Conservation (phyloP, 2,797 vertebrate species). For the Channa striata region DNA sequence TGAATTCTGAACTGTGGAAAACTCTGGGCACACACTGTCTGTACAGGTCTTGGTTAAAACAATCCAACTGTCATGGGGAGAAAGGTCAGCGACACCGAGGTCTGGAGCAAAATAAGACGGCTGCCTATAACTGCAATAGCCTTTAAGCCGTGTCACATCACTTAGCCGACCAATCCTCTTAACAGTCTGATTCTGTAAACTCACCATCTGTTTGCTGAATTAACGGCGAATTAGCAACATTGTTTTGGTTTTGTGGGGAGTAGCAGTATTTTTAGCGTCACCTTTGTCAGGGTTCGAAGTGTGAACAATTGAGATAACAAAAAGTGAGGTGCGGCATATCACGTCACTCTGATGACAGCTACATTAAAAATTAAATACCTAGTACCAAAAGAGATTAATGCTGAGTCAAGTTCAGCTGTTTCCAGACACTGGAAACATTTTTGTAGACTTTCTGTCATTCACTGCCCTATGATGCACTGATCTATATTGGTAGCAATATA, state of each 20-base stretch:
- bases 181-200: slow-evolving; percentile 38
- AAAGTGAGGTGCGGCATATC: too few relatives aligned
- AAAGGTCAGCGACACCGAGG: slow-evolving; percentile 26
- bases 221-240: too few relatives aligned
- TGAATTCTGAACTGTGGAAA: not conserved
- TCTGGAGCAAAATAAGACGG: slow-evolving; percentile 1
- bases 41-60: slow-evolving; percentile 8
- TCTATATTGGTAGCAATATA: too few relatives aligned
- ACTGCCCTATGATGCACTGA: not conserved
- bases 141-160: slow-evolving; percentile 29
- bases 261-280: too few relatives aligned
- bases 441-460: not conserved
- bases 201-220: slow-evolving; percentile 54
- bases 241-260: too few relatives aligned
- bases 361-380: too few relatives aligned
- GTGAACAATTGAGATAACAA: too few relatives aligned
- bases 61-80: slow-evolving; percentile 6
- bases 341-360: too few relatives aligned
- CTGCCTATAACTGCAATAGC: not conserved
- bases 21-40: not conserved
- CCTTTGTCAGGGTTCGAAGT: too few relatives aligned
- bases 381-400: too few relatives aligned
- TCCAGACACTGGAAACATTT: too few relatives aligned
- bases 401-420: too few relatives aligned
- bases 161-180: slow-evolving; percentile 64